These are phyloP conservation scores for Heliconius aoede DNA, from an alignment of 2,888 invertebrate genomes.

Conservation along the genomic window DNA sequence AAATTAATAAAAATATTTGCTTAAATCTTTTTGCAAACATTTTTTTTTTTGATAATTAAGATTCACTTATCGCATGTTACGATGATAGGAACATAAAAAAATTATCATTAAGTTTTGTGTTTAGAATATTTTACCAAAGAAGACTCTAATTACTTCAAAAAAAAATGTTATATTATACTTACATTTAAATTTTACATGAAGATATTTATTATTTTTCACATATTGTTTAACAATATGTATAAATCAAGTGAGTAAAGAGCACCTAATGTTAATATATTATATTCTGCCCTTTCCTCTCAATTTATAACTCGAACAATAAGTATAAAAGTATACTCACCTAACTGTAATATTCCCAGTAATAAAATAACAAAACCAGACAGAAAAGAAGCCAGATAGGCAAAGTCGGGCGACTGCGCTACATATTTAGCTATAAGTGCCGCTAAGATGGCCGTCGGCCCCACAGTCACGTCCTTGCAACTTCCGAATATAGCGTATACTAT, in stretches of 20 bases:
- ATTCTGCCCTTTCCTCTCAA: neutral
- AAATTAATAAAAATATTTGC: too few relatives aligned
- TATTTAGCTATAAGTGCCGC: slow-evolving; percentile 90
- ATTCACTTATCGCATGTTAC: neutral
- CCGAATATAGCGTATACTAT: slow-evolving; percentile 94
- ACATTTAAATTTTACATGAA: too few relatives aligned
- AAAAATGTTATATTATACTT: too few relatives aligned
- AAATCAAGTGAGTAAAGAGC: neutral
- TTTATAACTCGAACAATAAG: neutral
- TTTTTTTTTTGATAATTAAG: too few relatives aligned
- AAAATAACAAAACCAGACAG: slow-evolving; percentile 89
- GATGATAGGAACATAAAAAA: too few relatives aligned
- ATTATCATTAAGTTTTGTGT: too few relatives aligned
- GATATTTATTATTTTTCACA: too few relatives aligned
- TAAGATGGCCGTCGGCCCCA: slow-evolving; percentile 95
- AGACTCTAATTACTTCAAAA: too few relatives aligned
- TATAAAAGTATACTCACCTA: slow-evolving; percentile 67
- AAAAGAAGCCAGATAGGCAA: slow-evolving; percentile 89
- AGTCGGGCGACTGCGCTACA: slow-evolving; percentile 86
- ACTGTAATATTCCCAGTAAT: slow-evolving; percentile 88
- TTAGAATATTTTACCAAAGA: too few relatives aligned
- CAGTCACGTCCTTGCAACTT: slow-evolving; percentile 90
- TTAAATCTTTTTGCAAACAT: too few relatives aligned
- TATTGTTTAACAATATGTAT: neutral
- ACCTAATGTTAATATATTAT: neutral